phyloP scores from a whole-genome alignment of 1,140 invertebrate species.

The Propsilocerus akamusi region DNA sequence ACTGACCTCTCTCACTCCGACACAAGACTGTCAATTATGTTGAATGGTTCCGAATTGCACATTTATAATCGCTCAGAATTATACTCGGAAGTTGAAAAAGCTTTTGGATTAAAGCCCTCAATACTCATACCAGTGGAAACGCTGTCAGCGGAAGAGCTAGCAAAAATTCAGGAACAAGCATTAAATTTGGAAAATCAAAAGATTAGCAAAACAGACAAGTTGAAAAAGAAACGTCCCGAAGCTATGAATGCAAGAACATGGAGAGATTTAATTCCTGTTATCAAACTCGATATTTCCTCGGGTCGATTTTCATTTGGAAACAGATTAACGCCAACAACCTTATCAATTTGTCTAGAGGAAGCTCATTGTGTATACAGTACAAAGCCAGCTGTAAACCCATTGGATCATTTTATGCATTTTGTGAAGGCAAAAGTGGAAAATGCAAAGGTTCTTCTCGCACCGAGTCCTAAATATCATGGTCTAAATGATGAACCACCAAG shows the following conservation, averaged over 20 bases:
- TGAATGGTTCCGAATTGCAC: slow-evolving; percentile 93
- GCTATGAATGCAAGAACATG: slow-evolving; percentile 69
- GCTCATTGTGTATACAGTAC: slow-evolving; percentile 90
- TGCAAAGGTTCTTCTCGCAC: slow-evolving; percentile 82
- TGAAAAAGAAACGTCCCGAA: slow-evolving; percentile 46
- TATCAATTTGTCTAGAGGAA: slow-evolving; percentile 86
- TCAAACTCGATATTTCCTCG: slow-evolving; percentile 84
- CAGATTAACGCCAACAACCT: slow-evolving; percentile 76
- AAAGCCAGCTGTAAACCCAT: slow-evolving; percentile 76
- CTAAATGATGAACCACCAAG: slow-evolving; percentile 88
- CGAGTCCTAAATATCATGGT: slow-evolving; percentile 84
- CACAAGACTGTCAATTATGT: slow-evolving; percentile 76
- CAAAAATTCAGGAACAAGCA: slow-evolving; percentile 28
- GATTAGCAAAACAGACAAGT: slow-evolving; percentile 26
- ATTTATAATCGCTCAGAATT: slow-evolving; percentile 84
- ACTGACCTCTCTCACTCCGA: slow-evolving; percentile 90
- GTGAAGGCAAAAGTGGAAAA: slow-evolving; percentile 90
- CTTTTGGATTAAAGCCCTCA: slow-evolving; percentile 65
- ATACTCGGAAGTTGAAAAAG: slow-evolving; percentile 75
- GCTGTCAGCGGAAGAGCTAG: slow-evolving; percentile 16
- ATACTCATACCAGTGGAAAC: slow-evolving; percentile 38
- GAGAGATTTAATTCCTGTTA: slow-evolving; percentile 92
- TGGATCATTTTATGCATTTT: slow-evolving; percentile 94
- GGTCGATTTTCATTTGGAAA: slow-evolving; percentile 95
- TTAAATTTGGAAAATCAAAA: slow-evolving; percentile 39